Evolutionary conservation across 2,888 invertebrate genomes (phyloP), one percentile per base, ranked within the genome.

Genomic region (Dasysyrphus tricinctus): DNA sequence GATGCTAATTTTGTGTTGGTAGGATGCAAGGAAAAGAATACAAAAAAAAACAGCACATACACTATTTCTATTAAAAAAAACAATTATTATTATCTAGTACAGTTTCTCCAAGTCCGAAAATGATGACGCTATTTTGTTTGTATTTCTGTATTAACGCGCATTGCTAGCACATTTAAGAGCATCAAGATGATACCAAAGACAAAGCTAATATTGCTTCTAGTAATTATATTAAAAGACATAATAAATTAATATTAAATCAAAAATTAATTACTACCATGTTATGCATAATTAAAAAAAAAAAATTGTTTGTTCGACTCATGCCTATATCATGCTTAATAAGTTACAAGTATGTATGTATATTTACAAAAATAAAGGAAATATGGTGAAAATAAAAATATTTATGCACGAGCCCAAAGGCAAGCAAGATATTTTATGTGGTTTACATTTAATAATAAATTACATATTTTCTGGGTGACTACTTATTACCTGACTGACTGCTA

Each of bases 311-410:
- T 84, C 65, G 39, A 73, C 80, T 59, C 37, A 63, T 57, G 76
- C 80, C 44, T 80, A 51, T 44, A 57, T 39, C 69, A 80, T 77
- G 80, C 76, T 76, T 85, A 69, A 19, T 67, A 67, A 74, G 47
- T 80, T 57, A 37, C n/a, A n/a, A n/a, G n/a, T n/a, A n/a, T n/a
- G n/a, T 47, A 12, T 80, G 32, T 32, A 76, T 24, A 24, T 24
- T 56, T 65, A 56, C 39, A 80, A 42, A 73, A 84, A 76, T 80
- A 84, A 80, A 67, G 9, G 12, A 76, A 76, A 74, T 65, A 39
- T 54, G 49, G 37, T 44, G 57, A 34, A 44, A 44, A 47, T 61
- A 39, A 39, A 57, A 61, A 39, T 61, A 39, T 24, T 2, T 59
- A 59, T 39, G 19, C 39, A 19, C 6, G 39, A 59, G 39, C 19